Conservation (phyloP, 2,113 vertebrate species). For the Dipodomys merriami region DNA sequence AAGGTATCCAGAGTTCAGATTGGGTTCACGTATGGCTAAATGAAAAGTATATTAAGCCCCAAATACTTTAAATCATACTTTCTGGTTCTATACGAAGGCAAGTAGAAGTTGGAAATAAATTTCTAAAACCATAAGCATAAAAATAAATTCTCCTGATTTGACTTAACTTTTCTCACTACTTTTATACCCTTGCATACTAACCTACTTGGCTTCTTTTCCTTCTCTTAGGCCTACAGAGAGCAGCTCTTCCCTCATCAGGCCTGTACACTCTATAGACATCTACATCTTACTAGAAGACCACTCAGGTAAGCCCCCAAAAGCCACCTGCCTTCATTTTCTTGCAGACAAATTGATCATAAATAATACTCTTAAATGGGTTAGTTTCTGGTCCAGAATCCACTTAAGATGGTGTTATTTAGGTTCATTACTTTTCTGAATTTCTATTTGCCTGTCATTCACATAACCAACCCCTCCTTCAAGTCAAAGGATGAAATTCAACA, state of each 20-base stretch:
- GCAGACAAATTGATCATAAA: background rate
- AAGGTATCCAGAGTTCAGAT: background rate
- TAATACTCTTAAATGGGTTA: background rate
- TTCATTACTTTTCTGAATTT: background rate
- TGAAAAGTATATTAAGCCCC: conserved; percentile 5
- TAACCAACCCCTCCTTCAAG: background rate
- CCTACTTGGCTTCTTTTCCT: background rate
- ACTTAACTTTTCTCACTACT: background rate
- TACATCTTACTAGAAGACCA: background rate
- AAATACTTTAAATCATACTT: conserved; percentile 33
- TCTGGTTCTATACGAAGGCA: background rate
- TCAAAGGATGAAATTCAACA: background rate
- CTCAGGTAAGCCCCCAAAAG: background rate
- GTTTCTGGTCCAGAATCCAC: background rate
- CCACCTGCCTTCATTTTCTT: background rate
- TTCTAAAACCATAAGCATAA: background rate
- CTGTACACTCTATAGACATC: background rate
- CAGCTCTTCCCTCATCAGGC: background rate
- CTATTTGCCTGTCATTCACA: background rate
- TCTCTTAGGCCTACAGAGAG: background rate
- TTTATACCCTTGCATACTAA: background rate
- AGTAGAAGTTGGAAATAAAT: conserved; percentile 11
- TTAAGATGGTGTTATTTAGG: background rate
- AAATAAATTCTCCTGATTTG: background rate
- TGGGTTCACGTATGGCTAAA: background rate